Conservation (phyloP, 2,888 invertebrate species). For the Koerneria pararmatus region DNA sequence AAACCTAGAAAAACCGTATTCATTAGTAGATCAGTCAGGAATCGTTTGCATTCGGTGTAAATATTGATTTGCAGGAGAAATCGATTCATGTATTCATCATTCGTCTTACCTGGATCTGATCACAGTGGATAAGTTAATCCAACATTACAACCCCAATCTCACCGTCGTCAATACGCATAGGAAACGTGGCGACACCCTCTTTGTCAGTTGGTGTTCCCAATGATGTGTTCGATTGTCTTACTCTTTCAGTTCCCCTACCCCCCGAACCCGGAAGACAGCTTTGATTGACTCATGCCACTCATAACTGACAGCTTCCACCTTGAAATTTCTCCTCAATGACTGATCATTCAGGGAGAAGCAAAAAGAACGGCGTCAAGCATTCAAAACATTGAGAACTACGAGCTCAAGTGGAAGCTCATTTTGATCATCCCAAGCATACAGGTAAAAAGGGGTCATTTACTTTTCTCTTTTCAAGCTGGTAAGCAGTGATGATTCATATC, state of each 20-base stretch:
- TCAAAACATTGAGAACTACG: constrained; percentile 26
- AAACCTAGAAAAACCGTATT: no score
- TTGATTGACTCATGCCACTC: no score
- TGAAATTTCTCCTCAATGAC: no score
- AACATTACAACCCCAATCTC: constrained; percentile 32
- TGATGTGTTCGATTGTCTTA: no score
- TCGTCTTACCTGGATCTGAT: constrained; percentile 32
- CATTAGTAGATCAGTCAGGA: no score
- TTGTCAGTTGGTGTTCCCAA: background rate
- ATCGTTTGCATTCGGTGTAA: no score
- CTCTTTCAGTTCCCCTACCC: no score
- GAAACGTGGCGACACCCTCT: constrained; percentile 9
- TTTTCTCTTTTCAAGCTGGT: background rate
- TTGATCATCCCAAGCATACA: constrained; percentile 39
- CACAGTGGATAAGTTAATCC: constrained; percentile 34
- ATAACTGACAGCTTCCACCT: no score
- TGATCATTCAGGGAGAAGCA: background rate
- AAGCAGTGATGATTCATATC: no score
- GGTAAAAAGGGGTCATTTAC: constrained; percentile 21
- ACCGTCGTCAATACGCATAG: constrained; percentile 28
- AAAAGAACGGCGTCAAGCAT: constrained; percentile 31
- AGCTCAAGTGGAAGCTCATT: constrained; percentile 42
- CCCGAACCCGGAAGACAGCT: no score
- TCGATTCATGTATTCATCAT: constrained; percentile 38
- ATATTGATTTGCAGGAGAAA: constrained; percentile 28